Base-by-base conservation (phyloP, 1,140 invertebrate species). In the Formica exsecta region DNA sequence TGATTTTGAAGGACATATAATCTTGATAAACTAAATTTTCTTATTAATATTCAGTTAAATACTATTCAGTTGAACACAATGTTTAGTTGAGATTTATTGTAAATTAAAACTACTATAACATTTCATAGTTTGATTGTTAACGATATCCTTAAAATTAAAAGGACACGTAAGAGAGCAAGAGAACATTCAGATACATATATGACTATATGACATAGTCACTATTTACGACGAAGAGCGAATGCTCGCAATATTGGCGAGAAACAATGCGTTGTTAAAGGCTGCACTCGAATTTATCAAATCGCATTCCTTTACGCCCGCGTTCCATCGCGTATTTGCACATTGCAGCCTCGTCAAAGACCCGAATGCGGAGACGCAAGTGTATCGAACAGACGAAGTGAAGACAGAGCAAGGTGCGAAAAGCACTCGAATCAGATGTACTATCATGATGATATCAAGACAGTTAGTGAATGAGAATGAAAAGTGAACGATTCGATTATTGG, bases 201-300 rank as follows among this genome's bases (percentile, higher is more conserved):
- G 16, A 44, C 9, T 54, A 51, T 1, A 51, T 51, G 16, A 44
- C 9, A 38, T 25, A 51, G 29, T 64, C 41, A 44, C 29, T 57
- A 84, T 41, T 44, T 65, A 29, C 62, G 11, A 48, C 32, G 51
- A 41, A n/a, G 13, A 62, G 9, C 44, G 32, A 74, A 16, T 76
- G 29, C 29, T 76, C 32, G 19, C 59, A 48, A 38, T 13, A 19
- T 29, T 6, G 36, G 13, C 19, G 51, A 32, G 11, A 68, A 57
- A n/a, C 54, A 22, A 29, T 41, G 16, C n/a, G 59, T 2, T 32
- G 73, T 87, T 76, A 44, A 70, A 59, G n/a, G 29, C 6, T 22
- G 36, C 73, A 29, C 62, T 29, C 66, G 61, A 85, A 89, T 89
- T 89, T 83, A 88, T 89, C 75, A 88, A 87, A 87, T 87, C 74